Conservation (phyloP, 2,888 invertebrate species). For the Drosophila austrosaltans region DNA sequence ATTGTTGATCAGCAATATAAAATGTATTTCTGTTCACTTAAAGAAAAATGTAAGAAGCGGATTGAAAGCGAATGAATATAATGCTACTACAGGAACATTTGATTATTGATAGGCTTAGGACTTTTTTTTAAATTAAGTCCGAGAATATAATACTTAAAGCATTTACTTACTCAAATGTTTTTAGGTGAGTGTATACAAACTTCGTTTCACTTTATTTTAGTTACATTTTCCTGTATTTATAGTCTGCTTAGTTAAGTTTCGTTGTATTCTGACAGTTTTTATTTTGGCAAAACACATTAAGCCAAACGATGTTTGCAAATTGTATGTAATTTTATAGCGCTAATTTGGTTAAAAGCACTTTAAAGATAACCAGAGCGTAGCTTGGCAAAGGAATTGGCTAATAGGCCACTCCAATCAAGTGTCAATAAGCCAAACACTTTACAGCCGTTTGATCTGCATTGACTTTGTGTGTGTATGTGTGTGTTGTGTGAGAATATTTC, state of each 20-base stretch:
- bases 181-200: neutral
- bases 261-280: conserved; percentile 14
- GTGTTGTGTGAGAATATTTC: conserved; percentile 29
- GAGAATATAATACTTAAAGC: too few species aligned
- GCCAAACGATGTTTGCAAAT: conserved; percentile 31
- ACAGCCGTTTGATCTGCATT: conserved; percentile 33
- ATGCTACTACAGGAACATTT: too few species aligned
- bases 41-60: too few species aligned
- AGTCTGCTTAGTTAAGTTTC: conserved; percentile 17
- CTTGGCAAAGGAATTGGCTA: neutral
- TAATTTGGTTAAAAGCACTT: conserved; percentile 59
- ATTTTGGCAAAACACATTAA: conserved; percentile 24
- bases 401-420: conserved; percentile 38
- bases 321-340: conserved; percentile 29
- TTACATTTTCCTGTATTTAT: neutral
- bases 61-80: too few species aligned
- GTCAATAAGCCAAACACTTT: conserved; percentile 64
- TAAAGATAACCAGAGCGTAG: conserved; percentile 3
- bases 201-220: neutral
- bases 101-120: too few species aligned
- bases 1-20: too few species aligned
- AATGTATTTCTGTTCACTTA: too few species aligned
- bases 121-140: too few species aligned
- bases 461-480: conserved; percentile 15
- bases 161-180: neutral